A percentile compares a stretch with the other conserved stretches of the same genome.
Conservation (phyloP, 2,888 invertebrate species). For the Aphrophora alni region DNA sequence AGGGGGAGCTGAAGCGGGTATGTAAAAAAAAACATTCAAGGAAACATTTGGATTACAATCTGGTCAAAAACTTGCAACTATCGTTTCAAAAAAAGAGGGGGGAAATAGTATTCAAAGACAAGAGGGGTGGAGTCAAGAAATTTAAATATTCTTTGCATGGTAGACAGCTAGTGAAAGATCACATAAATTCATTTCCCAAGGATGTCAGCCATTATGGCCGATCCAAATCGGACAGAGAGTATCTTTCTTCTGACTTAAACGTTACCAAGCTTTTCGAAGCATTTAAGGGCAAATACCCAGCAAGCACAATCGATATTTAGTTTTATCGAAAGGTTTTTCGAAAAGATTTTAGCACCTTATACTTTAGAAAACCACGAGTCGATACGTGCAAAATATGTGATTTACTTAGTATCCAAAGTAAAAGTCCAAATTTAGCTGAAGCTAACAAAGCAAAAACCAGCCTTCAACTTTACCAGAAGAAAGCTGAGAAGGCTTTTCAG, state of each 20-base stretch:
- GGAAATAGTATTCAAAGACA: background rate
- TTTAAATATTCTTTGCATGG: background rate
- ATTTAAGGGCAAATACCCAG: background rate
- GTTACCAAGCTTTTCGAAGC: background rate
- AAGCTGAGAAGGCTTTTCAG: too few relatives aligned
- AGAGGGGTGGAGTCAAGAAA: too few relatives aligned
- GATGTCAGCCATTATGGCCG: constrained; percentile 11
- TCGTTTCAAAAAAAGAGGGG: background rate
- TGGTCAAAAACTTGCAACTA: background rate
- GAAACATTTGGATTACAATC: background rate
- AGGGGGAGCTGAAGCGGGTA: constrained; percentile 11
- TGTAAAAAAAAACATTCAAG: background rate
- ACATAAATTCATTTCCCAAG: background rate
- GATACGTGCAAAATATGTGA: too few relatives aligned
- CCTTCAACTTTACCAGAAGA: too few relatives aligned
- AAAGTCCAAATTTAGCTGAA: too few relatives aligned
- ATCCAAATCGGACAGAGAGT: background rate
- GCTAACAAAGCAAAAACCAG: too few relatives aligned
- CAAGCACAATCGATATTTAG: too few relatives aligned
- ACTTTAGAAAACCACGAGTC: too few relatives aligned
- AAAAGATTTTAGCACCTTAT: too few relatives aligned
- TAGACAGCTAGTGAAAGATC: background rate
- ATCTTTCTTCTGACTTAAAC: background rate
- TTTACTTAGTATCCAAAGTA: too few relatives aligned
- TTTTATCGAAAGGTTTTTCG: too few relatives aligned